These are phyloP conservation scores for Columba janthina DNA, from an alignment of 2,113 vertebrate species.

Conservation along the genomic window DNA sequence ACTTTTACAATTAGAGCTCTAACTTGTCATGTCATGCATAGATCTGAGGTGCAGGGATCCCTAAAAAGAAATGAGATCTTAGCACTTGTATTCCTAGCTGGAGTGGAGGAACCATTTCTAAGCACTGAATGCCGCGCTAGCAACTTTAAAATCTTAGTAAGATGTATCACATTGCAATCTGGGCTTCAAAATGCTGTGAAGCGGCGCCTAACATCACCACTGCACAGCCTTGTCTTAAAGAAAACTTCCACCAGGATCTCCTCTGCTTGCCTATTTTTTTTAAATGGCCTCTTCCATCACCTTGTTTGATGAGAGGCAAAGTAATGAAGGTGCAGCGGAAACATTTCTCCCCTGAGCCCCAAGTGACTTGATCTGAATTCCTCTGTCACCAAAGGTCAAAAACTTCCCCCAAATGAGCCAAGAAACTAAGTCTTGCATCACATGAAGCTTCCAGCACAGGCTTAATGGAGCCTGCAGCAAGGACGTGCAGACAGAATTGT, in stretches of 20 bases:
- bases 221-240: neutral
- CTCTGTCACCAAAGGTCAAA: neutral
- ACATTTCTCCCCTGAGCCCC: neutral
- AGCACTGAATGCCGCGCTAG: neutral
- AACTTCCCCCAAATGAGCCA: neutral
- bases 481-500: neutral
- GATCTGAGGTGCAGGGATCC: neutral
- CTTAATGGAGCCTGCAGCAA: neutral
- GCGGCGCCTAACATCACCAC: neutral
- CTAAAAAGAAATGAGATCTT: neutral
- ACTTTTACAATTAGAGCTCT: neutral
- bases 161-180: fast-evolving
- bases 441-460: neutral
- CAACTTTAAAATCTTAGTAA: neutral
- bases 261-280: neutral
- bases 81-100: neutral
- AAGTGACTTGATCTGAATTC: neutral
- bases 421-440: too few species aligned
- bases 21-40: neutral
- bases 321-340: neutral
- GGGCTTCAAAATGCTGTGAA: neutral
- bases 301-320: neutral
- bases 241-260: neutral
- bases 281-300: neutral
- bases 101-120: neutral